phyloP scores from a whole-genome alignment of 2,888 invertebrate species.

The Drosophila cyrtoloma region DNA sequence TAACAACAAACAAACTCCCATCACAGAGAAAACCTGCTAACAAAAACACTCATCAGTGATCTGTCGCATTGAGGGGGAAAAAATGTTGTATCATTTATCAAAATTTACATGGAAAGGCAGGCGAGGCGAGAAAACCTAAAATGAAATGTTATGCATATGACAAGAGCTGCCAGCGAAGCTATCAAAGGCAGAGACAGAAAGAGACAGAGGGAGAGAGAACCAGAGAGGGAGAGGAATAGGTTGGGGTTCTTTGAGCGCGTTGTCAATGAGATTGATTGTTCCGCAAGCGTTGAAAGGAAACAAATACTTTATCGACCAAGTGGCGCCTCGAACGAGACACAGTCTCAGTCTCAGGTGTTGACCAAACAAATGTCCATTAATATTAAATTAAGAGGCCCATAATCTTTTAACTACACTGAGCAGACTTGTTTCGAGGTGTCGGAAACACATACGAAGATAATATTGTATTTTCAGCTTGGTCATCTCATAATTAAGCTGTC shows the following conservation, averaged over 20 bases:
- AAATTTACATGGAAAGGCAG: constrained; percentile 56
- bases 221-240: constrained; percentile 7
- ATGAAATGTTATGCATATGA: constrained; percentile 63
- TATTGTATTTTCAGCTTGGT: constrained; percentile 13
- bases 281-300: constrained; percentile 30
- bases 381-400: constrained; percentile 24
- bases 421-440: constrained; percentile 12
- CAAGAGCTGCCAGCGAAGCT: constrained; percentile 60
- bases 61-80: constrained; percentile 13
- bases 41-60: constrained; percentile 25
- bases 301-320: constrained; percentile 32
- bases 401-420: neutral
- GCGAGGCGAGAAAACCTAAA: constrained; percentile 37
- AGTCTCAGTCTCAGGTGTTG: constrained; percentile 48
- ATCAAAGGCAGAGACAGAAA: constrained; percentile 39
- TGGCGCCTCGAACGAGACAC: constrained; percentile 37
- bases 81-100: constrained; percentile 67
- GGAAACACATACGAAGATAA: constrained; percentile 29
- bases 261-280: constrained; percentile 77
- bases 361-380: constrained; percentile 62
- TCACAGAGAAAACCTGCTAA: constrained; percentile 15
- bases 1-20: constrained; percentile 13
- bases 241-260: constrained; percentile 25
- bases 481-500: constrained; percentile 22
- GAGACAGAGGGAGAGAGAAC: constrained; percentile 16